A percentile compares a stretch with the other conserved stretches of the same genome.
Conservation (phyloP, 1,140 invertebrate species). For the Zaprionus lachaisei region DNA sequence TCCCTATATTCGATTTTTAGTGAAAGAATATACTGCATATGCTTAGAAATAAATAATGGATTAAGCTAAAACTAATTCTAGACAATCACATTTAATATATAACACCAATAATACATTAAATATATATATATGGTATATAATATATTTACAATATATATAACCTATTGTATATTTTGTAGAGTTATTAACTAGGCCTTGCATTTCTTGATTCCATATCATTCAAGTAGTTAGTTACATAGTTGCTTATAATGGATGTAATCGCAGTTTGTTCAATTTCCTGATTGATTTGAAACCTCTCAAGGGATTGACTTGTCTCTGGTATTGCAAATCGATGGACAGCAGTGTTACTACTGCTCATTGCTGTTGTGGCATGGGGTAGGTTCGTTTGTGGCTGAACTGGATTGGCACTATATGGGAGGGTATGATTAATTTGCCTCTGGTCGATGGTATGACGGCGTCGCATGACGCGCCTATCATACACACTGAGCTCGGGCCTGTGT, state of each 20-base stretch:
- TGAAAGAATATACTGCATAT: too few relatives aligned
- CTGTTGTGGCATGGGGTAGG: not conserved
- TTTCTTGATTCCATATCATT: conserved; percentile 29
- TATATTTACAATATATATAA: too few relatives aligned
- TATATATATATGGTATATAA: too few relatives aligned
- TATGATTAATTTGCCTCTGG: conserved; percentile 12
- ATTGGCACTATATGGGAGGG: not conserved
- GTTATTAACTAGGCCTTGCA: not conserved
- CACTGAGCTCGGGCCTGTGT: not conserved
- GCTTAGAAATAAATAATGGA: too few relatives aligned
- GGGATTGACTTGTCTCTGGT: not conserved
- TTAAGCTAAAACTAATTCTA: too few relatives aligned
- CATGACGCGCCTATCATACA: not conserved
- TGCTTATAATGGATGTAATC: conserved; percentile 33
- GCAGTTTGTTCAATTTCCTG: conserved; percentile 27
- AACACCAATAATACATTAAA: not conserved
- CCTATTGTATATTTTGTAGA: not conserved
- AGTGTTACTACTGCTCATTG: not conserved
- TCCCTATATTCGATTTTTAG: too few relatives aligned
- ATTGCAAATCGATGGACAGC: not conserved
- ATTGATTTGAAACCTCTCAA: not conserved
- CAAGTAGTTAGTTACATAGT: conserved; percentile 45
- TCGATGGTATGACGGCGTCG: conserved; percentile 34
- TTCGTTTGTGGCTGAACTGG: not conserved
- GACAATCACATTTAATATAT: too few relatives aligned